Evolutionary conservation across 2,113 vertebrate genomes (phyloP).

Genomic region (Datnioides undecimradiatus): DNA sequence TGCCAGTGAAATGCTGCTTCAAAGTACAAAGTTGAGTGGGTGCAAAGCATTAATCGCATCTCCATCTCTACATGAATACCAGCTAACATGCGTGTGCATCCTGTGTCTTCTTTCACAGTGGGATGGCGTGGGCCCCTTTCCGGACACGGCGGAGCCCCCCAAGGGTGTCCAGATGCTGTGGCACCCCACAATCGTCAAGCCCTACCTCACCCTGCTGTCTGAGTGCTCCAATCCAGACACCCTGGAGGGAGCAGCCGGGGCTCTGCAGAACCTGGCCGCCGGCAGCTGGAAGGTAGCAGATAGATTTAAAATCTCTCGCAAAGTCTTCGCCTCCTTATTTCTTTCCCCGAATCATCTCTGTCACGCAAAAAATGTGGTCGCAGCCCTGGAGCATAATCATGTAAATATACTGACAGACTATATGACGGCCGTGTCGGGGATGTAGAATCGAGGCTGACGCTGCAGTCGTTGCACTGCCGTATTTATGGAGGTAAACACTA

Average conservation of each 20-base stretch:
- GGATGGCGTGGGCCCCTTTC: slow-evolving; percentile 98
- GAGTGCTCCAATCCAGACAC: slow-evolving; percentile 99
- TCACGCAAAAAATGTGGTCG: background rate
- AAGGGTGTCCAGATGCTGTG: slow-evolving; percentile 99
- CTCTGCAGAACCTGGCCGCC: slow-evolving; percentile 98
- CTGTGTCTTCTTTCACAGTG: slow-evolving; percentile 84
- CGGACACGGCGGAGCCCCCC: slow-evolving; percentile 94
- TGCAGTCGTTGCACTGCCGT: background rate
- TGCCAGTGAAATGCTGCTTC: background rate
- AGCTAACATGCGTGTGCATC: background rate
- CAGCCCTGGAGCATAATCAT: background rate
- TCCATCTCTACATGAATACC: background rate
- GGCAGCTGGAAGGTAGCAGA: slow-evolving; percentile 97
- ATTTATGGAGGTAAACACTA: background rate
- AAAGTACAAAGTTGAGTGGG: background rate
- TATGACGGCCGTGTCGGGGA: background rate
- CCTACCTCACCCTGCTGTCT: slow-evolving; percentile 99
- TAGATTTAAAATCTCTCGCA: background rate
- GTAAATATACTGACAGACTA: background rate
- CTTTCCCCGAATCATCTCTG: background rate
- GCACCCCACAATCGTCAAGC: slow-evolving; percentile 99
- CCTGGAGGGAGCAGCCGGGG: slow-evolving; percentile 96
- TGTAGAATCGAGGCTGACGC: background rate
- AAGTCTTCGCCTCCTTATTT: background rate
- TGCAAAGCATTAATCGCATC: background rate